Base-by-base conservation (phyloP, 2,113 vertebrate genomes). In the Coptodon rendalli region DNA sequence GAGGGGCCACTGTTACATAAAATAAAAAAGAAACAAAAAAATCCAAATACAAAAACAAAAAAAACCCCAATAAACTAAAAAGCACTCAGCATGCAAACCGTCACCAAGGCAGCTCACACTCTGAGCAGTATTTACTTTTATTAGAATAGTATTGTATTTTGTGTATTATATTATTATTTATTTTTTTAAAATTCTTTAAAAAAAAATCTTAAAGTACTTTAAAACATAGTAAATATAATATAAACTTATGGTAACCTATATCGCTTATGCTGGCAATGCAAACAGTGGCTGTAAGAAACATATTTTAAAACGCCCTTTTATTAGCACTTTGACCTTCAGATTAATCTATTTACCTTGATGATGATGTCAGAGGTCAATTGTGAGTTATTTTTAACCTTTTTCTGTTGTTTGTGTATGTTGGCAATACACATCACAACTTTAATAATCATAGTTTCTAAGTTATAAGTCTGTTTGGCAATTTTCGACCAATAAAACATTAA, bases 121-220 rank as follows among this genome's bases (percentile, higher is more conserved):
- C 57, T 31, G 56, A 3, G 3, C 17, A 68, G 19, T 68, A 68
- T 68, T 38, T 38, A 13, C 34, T 68, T 22, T 68, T 38, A 38
- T 22, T 38, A 68, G 34, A 38, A 68, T 66, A 38, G 3, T 66
- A 38, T 68, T 68, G 34, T 38, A 38, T 66, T 66, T 66, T 66
- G 61, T 66, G 17, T 66, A 36, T 5, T 66, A 66, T 66, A 36
- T 66, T 36, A 34, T 61, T 34, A 11, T 63, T 19, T 1, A 4
- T 63, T 66, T 3, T n/a, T 66, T 66, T 10, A 2, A 22, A 22
- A 31, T 31, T n/a, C 0, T 36, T 12, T 5, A 1, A 40, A 40
- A 40, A 0, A 0, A 2, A 38, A 13, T 66, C 19, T 3, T 38
- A 68, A n/a, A 68, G 34, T 68, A 68, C 6, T 38, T 68, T 38